phyloP scores from a whole-genome alignment of 1,140 invertebrate species.

The Aleiodes sp. region DNA sequence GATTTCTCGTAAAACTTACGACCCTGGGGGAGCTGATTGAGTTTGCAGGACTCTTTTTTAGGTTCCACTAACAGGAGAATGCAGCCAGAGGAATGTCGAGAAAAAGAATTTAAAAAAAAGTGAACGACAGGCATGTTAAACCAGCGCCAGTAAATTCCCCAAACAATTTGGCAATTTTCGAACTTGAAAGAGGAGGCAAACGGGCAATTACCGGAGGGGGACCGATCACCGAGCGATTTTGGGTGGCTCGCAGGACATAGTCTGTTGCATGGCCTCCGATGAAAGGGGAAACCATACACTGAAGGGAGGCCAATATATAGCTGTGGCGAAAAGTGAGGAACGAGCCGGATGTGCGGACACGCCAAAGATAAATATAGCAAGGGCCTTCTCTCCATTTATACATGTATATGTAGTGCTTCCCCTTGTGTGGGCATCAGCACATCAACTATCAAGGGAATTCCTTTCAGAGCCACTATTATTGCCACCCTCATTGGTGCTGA shows the following conservation, averaged over 20 bases:
- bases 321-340: neutral
- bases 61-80: too few species aligned
- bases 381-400: neutral
- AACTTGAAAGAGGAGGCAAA: slow-evolving; percentile 28
- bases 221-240: slow-evolving; percentile 26
- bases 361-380: slow-evolving; percentile 40
- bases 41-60: too few species aligned
- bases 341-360: slow-evolving; percentile 34
- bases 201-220: slow-evolving; percentile 10
- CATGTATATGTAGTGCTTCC: neutral
- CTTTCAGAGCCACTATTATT: slow-evolving; percentile 20
- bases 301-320: neutral
- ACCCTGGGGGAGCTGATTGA: neutral
- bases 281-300: slow-evolving; percentile 21
- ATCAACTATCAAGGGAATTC: slow-evolving; percentile 3
- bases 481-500: slow-evolving; percentile 1
- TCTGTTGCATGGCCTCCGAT: neutral
- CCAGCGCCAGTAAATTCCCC: slow-evolving; percentile 14
- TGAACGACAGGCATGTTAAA: neutral
- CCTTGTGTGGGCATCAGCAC: neutral
- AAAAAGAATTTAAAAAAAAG: neutral
- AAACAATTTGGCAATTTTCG: slow-evolving; percentile 24
- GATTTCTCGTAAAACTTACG: too few species aligned
- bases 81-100: too few species aligned
- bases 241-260: neutral